Evolutionary conservation across 2,113 vertebrate species (phyloP), one percentile per base, ranked within the genome.

Genomic region (Phrynosoma blainvillii): DNA sequence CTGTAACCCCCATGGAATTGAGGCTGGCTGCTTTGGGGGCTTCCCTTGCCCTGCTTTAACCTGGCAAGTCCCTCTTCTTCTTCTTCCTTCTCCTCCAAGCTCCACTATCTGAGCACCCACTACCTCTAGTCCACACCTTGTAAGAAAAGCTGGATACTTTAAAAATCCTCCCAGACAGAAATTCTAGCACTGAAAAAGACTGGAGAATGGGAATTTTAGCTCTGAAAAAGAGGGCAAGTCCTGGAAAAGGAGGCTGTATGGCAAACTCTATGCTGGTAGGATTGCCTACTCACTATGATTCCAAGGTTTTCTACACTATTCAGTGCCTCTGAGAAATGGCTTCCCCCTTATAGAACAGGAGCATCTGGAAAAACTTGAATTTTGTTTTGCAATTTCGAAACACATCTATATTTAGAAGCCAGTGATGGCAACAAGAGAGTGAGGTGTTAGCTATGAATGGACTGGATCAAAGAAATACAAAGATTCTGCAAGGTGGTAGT

Each of bases 361-460:
- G 87, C 0, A 2, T 62, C 56, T 86, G 76, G 80, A 68, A 16
- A 16, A 0, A 80, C 10, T 2, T 78, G 65, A 80, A 47, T 85
- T 87, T 85, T 0, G 16, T 90, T 80, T 88, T 16, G 85, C 73
- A 73, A 66, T 78, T 89, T 82, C 8, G 2, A 82, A 90, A 47
- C 70, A 0, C 77, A 13, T 80, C 85, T 94, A 91, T 92, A 89
- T 96, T 94, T 96, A 94, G 92, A 91, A 92, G 78, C 86, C 84
- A 92, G 81, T 1, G 71, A 82, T 89, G 14, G 13, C 18, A 90
- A 92, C 93, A 87, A 5, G 5, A 84, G 13, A 62, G 89, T 76
- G 88, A 93, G 77, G 85, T 79, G 76, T 89, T 74, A 82, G 90
- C 91, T 90, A 87, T 92, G 89, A 94, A 96, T 96, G 93, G 91